Conservation (phyloP, 2,888 invertebrate species). For the Meloe dianella region DNA sequence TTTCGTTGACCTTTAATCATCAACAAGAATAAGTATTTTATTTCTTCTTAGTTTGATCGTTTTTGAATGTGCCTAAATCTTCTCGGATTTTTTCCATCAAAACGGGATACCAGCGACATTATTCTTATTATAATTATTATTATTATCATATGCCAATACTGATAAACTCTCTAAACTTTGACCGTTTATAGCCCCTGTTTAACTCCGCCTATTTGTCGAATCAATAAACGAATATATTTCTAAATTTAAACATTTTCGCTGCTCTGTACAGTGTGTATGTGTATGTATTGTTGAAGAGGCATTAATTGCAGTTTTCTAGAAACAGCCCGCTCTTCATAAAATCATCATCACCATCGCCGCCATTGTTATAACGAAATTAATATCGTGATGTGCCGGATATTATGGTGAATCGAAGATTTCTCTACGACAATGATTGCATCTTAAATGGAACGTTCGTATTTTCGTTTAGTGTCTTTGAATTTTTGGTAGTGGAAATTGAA, state of each 20-base stretch:
- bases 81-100: neutral
- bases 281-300: neutral
- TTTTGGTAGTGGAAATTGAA: conserved; percentile 14
- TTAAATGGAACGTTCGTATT: conserved; percentile 53
- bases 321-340: neutral
- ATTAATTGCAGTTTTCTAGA: neutral
- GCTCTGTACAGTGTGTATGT: neutral
- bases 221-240: neutral
- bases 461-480: conserved; percentile 32
- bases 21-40: neutral
- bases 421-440: conserved; percentile 54
- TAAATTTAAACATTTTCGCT: neutral
- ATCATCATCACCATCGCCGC: neutral
- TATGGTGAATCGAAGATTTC: conserved; percentile 55
- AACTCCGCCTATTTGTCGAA: conserved; percentile 14
- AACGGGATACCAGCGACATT: neutral
- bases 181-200: conserved; percentile 30
- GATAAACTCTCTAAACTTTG: conserved; percentile 44
- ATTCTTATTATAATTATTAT: conserved; percentile 1
- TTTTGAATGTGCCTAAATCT: neutral
- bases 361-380: neutral
- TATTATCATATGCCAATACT: conserved; percentile 26
- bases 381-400: conserved; percentile 12
- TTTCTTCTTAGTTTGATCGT: too few relatives aligned
- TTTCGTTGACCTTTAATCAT: neutral